These are phyloP conservation scores for Xiphorhynchus elegans DNA, from an alignment of 2,113 vertebrate genomes.

Conservation along the genomic window DNA sequence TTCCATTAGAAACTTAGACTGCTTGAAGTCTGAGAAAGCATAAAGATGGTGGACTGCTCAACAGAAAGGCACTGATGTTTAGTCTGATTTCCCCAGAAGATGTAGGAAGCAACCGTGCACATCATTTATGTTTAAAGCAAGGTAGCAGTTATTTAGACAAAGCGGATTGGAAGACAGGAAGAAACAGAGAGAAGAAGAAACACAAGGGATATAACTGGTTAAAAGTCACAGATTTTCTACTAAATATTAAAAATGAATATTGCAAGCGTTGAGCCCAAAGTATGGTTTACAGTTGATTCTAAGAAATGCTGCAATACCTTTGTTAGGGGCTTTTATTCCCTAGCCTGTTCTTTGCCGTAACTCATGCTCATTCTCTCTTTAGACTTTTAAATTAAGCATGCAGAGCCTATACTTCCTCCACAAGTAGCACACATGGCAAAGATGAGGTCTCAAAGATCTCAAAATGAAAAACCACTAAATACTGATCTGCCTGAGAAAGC, in stretches of 20 bases:
- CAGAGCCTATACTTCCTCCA: background rate
- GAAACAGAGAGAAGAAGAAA: constrained; percentile 74
- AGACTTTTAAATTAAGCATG: background rate
- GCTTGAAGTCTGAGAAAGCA: constrained; percentile 99
- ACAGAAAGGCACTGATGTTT: constrained; percentile 93
- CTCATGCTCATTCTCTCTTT: background rate
- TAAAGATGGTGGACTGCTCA: constrained; percentile 99
- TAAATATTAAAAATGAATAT: background rate
- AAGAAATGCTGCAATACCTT: background rate
- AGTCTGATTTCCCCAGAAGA: constrained; percentile 82
- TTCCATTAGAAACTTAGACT: constrained; percentile 95
- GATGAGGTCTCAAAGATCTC: background rate
- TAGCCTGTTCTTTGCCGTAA: background rate
- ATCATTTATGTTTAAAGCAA: constrained; percentile 75
- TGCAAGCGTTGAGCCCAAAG: background rate
- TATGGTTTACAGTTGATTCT: background rate
- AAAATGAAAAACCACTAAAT: background rate
- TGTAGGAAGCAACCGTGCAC: constrained; percentile 71
- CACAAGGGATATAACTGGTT: constrained; percentile 75
- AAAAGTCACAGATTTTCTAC: constrained; percentile 61
- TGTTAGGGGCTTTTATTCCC: background rate
- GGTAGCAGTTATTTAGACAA: constrained; percentile 77
- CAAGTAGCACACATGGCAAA: background rate
- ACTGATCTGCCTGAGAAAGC: background rate
- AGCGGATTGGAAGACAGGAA: constrained; percentile 61